phyloP scores from a whole-genome alignment of 2,888 invertebrate species.

The Calliphora vomitoria region DNA sequence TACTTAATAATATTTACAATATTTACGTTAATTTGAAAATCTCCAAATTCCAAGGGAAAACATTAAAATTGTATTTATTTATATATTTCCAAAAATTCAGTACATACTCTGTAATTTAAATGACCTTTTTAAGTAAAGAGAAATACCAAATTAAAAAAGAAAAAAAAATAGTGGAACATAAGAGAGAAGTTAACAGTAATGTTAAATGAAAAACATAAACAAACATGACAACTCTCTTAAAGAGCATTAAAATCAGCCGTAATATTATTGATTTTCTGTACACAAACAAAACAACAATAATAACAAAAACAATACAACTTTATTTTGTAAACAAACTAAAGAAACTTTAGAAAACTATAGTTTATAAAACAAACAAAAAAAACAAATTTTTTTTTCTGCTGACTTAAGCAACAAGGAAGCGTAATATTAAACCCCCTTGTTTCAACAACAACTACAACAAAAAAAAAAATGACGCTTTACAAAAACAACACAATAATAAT shows the following conservation, averaged over 20 bases:
- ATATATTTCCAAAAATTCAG: constrained; percentile 9
- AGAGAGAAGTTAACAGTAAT: constrained; percentile 39
- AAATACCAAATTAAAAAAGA: neutral
- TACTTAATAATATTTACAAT: neutral
- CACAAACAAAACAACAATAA: neutral
- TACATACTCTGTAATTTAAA: neutral
- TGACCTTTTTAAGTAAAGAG: neutral
- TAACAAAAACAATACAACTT: neutral
- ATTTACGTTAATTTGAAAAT: neutral
- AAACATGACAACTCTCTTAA: constrained; percentile 22
- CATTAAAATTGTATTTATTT: neutral
- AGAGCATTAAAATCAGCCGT: neutral
- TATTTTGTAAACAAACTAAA: constrained; percentile 57
- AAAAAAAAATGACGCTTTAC: constrained; percentile 17
- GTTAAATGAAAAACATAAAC: neutral
- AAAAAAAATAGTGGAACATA: constrained; percentile 59
- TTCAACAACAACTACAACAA: neutral
- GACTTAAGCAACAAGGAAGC: constrained; percentile 68
- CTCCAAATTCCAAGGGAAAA: constrained; percentile 15
- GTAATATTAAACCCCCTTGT: constrained; percentile 56
- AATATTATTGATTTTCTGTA: constrained; percentile 49
- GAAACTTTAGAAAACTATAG: constrained; percentile 8
- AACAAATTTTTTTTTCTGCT: constrained; percentile 38
- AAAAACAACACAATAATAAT: constrained; percentile 9
- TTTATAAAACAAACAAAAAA: constrained; percentile 10